phyloP scores from a whole-genome alignment of 2,113 vertebrate species.

The Sinocyclocheilus maitianheensis region DNA sequence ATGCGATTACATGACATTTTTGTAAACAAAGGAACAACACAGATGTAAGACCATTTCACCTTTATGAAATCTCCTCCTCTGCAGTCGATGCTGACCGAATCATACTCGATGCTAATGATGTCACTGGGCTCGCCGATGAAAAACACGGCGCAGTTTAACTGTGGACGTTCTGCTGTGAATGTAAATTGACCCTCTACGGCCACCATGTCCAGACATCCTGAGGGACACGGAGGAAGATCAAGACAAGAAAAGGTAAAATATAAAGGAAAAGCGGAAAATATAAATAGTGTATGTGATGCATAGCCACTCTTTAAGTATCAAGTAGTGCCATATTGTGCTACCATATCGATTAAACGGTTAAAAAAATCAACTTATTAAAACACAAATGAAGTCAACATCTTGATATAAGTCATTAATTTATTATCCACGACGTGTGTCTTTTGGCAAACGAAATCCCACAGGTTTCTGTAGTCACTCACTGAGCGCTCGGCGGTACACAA shows the following conservation, averaged over 20 bases:
- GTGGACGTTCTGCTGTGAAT: constrained; percentile 83
- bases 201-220: constrained; percentile 94
- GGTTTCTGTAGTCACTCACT: constrained; percentile 76
- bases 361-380: neutral
- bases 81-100: constrained; percentile 86
- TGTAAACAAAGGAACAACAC: neutral
- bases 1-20: neutral
- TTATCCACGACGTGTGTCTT: neutral
- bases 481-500: constrained; percentile 81
- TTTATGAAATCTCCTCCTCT: constrained; percentile 87
- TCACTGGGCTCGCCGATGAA: constrained; percentile 86
- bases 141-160: constrained; percentile 88
- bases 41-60: constrained; percentile 69
- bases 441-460: neutral
- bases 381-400: neutral
- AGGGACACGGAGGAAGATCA: neutral
- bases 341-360: neutral
- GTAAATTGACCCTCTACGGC: constrained; percentile 90
- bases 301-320: neutral
- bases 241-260: neutral
- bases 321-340: neutral
- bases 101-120: constrained; percentile 80
- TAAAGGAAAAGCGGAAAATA: neutral
- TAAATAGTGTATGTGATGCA: neutral
- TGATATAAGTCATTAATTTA: neutral